Conservation (phyloP, 2,797 vertebrate species). For the Falco cherrug region DNA sequence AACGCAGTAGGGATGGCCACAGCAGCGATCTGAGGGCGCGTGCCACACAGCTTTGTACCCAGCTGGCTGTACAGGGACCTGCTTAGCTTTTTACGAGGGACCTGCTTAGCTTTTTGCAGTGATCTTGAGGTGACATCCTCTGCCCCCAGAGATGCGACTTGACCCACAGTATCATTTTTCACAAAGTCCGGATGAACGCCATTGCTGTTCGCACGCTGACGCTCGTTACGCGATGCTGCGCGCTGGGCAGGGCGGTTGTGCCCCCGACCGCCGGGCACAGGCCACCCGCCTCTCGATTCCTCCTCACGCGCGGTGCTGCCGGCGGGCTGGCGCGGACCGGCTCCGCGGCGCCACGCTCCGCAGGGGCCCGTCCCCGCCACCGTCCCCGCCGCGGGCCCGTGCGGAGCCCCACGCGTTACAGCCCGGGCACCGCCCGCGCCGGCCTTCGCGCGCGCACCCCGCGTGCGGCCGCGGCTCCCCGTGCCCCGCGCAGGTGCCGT, state of each 20-base stretch:
- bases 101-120: background rate
- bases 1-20: fast-evolving
- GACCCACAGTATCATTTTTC: background rate
- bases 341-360: no score
- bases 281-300: no score
- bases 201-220: fast-evolving
- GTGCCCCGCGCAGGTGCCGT: no score
- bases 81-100: background rate
- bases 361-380: no score
- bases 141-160: background rate
- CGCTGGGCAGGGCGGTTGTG: fast-evolving
- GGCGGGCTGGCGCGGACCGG: no score
- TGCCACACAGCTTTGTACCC: background rate
- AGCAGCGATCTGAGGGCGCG: background rate
- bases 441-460: background rate
- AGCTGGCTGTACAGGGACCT: background rate
- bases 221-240: fast-evolving
- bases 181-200: background rate
- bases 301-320: fast-evolving
- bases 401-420: no score
- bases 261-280: background rate
- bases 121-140: background rate
- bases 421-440: background rate
- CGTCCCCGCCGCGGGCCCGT: no score
- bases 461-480: no score